phyloP scores from a whole-genome alignment of 2,113 vertebrate genomes.

The Lophius piscatorius region DNA sequence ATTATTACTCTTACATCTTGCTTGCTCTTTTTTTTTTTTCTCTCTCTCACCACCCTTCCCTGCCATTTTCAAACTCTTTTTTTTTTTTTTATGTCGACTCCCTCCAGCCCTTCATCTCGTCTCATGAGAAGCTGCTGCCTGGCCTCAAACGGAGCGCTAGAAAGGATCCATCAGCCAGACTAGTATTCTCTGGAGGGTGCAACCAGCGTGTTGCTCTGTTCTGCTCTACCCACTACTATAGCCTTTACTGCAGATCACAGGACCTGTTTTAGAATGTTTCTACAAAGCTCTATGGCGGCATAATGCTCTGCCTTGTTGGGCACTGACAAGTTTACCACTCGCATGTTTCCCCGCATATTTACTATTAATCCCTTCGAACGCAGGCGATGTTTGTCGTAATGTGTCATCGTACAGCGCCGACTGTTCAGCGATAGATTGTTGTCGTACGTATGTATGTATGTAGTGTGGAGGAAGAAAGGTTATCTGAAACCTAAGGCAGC shows the following conservation, averaged over 20 bases:
- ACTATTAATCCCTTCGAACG: constrained; percentile 14
- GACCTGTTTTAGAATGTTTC: constrained; percentile 54
- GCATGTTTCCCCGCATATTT: constrained; percentile 36
- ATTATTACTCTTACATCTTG: constrained; percentile 28
- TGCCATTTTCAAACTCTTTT: constrained; percentile 44
- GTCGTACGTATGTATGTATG: constrained; percentile 8
- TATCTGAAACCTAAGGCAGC: constrained; percentile 26
- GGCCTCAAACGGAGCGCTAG: constrained; percentile 64
- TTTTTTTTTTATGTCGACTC: constrained; percentile 45
- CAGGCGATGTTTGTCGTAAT: constrained; percentile 24
- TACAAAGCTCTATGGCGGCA: constrained; percentile 42
- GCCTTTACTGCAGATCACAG: constrained; percentile 69
- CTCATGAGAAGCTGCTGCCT: constrained; percentile 53
- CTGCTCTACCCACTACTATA: constrained; percentile 65
- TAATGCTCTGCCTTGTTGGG: constrained; percentile 59
- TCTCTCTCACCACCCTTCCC: constrained; percentile 45
- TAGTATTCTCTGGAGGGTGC: constrained; percentile 65
- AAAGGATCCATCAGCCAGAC: constrained; percentile 67
- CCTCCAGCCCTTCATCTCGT: constrained; percentile 59
- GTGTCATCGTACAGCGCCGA: constrained; percentile 16
- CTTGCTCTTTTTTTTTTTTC: constrained; percentile 13
- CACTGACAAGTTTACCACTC: constrained; percentile 26
- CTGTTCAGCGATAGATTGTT: constrained; percentile 21
- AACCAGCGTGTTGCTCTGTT: constrained; percentile 58
- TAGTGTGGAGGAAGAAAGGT: constrained; percentile 36